phyloP scores from a whole-genome alignment of 2,888 invertebrate genomes.

The Achlya flavicornis region DNA sequence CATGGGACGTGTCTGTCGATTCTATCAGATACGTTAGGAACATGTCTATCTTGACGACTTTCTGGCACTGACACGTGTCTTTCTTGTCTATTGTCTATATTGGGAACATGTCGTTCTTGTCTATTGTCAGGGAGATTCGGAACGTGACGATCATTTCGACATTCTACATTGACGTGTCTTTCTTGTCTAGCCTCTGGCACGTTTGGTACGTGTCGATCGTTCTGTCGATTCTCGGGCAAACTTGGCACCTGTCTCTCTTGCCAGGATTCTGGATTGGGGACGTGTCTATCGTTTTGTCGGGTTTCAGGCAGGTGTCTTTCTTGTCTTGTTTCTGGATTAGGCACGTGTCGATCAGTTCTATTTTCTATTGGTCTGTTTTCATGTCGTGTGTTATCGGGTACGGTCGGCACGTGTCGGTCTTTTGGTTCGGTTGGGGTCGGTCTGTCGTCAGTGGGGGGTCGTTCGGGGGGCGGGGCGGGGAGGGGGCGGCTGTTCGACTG shows the following conservation, averaged over 20 bases:
- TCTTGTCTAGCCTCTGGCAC: conserved; percentile 30
- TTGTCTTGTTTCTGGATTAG: conserved; percentile 21
- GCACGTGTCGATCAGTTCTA: conserved; percentile 19
- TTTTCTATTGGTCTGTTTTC: background rate
- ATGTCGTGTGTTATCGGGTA: conserved; percentile 17
- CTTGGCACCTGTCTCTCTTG: conserved; percentile 28
- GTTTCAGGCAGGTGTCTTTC: conserved; percentile 28
- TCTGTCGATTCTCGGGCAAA: conserved; percentile 26
- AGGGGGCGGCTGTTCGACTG: conserved; percentile 74
- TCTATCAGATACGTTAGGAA: conserved; percentile 15
- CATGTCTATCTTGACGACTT: conserved; percentile 24
- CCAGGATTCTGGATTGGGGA: background rate
- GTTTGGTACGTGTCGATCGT: conserved; percentile 27
- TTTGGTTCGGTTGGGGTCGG: conserved; percentile 30
- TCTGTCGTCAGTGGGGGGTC: conserved; percentile 34
- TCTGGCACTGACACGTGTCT: conserved; percentile 17
- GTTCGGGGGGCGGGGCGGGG: conserved; percentile 72
- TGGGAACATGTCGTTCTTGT: conserved; percentile 34
- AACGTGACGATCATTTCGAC: conserved; percentile 22
- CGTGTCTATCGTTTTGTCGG: conserved; percentile 23
- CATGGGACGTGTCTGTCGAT: conserved; percentile 20
- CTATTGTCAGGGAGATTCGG: conserved; percentile 30
- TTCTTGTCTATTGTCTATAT: conserved; percentile 22
- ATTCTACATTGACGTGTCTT: conserved; percentile 26
- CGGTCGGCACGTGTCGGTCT: conserved; percentile 16